Conservation (phyloP, 2,888 invertebrate genomes). For the Sesamia inferens region DNA sequence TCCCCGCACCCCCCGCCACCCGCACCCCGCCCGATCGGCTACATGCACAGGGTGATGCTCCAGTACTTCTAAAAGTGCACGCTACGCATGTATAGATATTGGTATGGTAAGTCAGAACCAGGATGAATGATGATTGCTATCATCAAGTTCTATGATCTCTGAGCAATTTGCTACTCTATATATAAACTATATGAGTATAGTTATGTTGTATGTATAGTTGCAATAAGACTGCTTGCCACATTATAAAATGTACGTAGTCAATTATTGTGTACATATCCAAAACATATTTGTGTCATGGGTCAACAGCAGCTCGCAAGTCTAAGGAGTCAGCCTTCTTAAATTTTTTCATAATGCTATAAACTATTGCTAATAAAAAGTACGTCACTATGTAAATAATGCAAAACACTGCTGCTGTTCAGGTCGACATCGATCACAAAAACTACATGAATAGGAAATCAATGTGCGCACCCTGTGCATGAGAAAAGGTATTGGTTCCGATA, state of each 20-base stretch:
- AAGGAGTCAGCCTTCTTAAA: neutral
- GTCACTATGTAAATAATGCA: neutral
- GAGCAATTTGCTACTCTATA: neutral
- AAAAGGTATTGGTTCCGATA: constrained; percentile 64
- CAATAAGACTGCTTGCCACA: too few species aligned
- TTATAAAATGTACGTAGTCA: too few species aligned
- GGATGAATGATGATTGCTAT: neutral
- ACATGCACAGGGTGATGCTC: constrained; percentile 51
- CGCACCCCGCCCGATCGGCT: constrained; percentile 1
- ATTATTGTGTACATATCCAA: too few species aligned
- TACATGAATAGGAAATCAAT: constrained; percentile 1
- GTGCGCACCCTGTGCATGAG: constrained; percentile 61
- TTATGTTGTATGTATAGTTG: too few species aligned
- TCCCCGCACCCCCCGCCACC: constrained; percentile 15
- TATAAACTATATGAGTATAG: too few species aligned
- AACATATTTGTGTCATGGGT: neutral
- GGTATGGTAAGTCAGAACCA: neutral
- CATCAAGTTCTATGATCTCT: neutral
- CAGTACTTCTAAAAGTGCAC: neutral
- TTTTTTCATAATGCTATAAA: neutral
- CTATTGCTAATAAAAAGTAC: neutral
- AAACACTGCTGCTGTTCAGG: neutral
- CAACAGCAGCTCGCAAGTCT: neutral
- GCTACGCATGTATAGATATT: neutral
- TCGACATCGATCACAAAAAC: neutral